phyloP scores from a whole-genome alignment of 2,113 vertebrate species.

The Pogonocichla stellata region DNA sequence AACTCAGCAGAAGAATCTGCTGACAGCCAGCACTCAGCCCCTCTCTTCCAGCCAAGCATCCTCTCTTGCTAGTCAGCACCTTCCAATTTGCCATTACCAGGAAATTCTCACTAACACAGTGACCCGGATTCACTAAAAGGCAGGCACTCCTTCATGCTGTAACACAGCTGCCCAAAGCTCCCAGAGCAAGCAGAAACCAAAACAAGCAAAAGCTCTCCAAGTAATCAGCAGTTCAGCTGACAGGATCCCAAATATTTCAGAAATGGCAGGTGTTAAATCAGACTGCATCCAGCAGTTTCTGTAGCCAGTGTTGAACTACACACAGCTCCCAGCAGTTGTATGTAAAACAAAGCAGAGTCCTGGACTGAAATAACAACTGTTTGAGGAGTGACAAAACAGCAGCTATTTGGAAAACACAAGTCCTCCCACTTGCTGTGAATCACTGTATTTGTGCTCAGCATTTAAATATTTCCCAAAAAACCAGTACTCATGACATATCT shows the following conservation, averaged over 20 bases:
- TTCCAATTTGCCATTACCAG: not conserved
- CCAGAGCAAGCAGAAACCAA: not conserved
- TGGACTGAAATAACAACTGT: not conserved
- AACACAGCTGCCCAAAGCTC: not conserved
- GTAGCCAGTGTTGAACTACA: not conserved
- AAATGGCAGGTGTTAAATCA: not conserved
- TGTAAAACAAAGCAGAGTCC: not conserved
- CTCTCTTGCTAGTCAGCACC: not conserved
- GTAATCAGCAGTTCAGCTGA: not conserved
- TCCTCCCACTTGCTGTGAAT: not conserved
- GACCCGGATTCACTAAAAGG: not conserved
- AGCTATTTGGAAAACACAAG: conserved; percentile 8
- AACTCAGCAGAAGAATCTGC: not conserved
- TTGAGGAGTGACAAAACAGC: not conserved
- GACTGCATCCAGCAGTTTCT: not conserved
- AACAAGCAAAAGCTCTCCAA: not conserved
- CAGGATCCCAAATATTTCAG: not conserved
- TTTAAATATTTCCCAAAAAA: not conserved
- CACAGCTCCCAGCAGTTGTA: not conserved
- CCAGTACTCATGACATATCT: not conserved
- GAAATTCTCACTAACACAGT: not conserved
- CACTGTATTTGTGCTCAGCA: not conserved
- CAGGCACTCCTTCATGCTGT: accelerated
- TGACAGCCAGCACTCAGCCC: not conserved
- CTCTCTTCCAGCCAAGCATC: not conserved